A percentile compares a stretch with the other conserved stretches of the same genome.
Conservation (phyloP, 2,113 vertebrate species). For the Halichoerus grypus region DNA sequence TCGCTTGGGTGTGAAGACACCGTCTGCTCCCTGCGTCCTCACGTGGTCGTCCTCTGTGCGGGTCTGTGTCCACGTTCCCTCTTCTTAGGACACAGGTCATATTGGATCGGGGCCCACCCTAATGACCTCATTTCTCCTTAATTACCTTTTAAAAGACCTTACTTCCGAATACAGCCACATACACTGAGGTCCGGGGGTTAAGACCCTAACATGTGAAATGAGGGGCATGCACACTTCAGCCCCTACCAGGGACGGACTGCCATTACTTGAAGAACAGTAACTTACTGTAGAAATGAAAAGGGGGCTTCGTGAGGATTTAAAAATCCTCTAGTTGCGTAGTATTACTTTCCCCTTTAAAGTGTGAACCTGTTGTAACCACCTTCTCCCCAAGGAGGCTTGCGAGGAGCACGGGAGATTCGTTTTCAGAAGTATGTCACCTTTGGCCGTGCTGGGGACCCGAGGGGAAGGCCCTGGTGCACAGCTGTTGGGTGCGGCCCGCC, state of each 20-base stretch:
- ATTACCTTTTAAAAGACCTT: neutral
- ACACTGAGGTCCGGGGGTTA: neutral
- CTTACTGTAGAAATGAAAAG: neutral
- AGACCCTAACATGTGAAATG: neutral
- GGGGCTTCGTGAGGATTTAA: neutral
- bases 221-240: neutral
- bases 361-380: neutral
- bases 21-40: accelerated
- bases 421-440: neutral
- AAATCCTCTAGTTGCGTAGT: neutral
- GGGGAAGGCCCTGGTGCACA: no score
- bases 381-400: neutral
- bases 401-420: neutral
- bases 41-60: no score
- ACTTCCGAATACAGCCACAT: neutral
- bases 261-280: accelerated
- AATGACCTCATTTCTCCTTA: neutral
- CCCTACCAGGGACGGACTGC: neutral
- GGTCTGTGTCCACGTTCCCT: accelerated
- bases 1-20: neutral
- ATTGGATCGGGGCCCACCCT: accelerated
- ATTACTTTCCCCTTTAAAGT: neutral
- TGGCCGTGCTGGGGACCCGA: accelerated
- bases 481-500: neutral
- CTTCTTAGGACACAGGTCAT: neutral